Base-by-base conservation (phyloP, 2,113 vertebrate genomes). In the Otocyon megalotis region DNA sequence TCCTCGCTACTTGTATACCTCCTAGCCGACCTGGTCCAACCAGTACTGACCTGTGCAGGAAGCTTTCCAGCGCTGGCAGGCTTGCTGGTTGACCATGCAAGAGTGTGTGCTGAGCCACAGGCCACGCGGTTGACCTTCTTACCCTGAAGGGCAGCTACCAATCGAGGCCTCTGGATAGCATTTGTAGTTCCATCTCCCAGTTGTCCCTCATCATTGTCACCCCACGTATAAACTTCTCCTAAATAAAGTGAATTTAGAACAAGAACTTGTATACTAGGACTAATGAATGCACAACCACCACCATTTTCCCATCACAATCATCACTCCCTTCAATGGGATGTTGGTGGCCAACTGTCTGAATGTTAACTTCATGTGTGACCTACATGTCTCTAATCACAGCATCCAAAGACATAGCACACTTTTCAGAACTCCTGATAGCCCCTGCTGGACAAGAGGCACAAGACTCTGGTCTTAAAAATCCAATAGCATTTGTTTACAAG, bases 151-250 rank as follows among this genome's bases (percentile, higher is more conserved):
- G 99, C 99, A 24, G 99, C 99, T 54, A 99, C 99, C 88, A 99
- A 98, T 24, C 99, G 99, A 0, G 99, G 99, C 98, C 99, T 99
- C 97, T 99, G 99, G 97, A 99, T 99, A 97, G 99, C 99, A 19
- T 99, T 99, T 26, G 99, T 99, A 88, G 99, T 99, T 72, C 99
- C 99, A 71, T 99, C 99, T 97, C 99, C 99, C 74, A 99, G 99
- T 62, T 99, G 99, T 24, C 99, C 99, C 98, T 99, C 99, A 30
- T 99, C 99, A 60, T 99, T 99, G 99, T 99, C 99, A 0, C 99
- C 99, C 99, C 99, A 99, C 0, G 99, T 99, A 97, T 99, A 99
- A 56, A 99, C 99, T 98, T 99, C 99, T 71, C 99, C 99, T 99
- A 98, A 95, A 96, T 0, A 24, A 69, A 89, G 79, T 1, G 3